Base-by-base conservation (phyloP, 1,140 invertebrate species). In the Aphelinus atriplicis region DNA sequence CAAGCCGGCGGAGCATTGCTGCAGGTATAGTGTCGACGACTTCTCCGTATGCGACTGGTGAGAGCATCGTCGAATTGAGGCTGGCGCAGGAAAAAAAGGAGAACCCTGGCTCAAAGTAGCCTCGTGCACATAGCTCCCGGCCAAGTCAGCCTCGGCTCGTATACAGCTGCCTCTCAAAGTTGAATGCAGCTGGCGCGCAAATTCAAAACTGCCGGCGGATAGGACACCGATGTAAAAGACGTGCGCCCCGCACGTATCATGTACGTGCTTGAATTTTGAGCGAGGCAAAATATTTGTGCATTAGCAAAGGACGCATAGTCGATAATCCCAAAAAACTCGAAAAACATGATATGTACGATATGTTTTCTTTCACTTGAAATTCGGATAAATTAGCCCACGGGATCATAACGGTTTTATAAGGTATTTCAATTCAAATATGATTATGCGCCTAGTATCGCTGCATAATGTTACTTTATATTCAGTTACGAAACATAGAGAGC, bases 191-290 rank as follows among this genome's bases (percentile, higher is more conserved):
- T 26, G 47, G 43, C 46, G 51, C 26, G 50, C 56, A 42, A 66
- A 66, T 66, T 66, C 51, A 55, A 66, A 66, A 66, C 5, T 55
- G 64, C 51, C 26, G 64, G 10, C 51, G 42, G n/a, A 26, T 26
- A 26, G 26, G 26, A 26, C 26, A 43, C 10, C 2, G 10, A 7
- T 51, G 50, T 26, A 58, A 58, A 69, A 68, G 51, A 2, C 51
- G 9, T 45, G 62, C 62, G 47, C 45, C 7, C 26, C 46, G 50
- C 65, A 69, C 67, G 42, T 69, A 69, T 58, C n/a, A 48, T 69
- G 67, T 45, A 69, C 67, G 43, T 69, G 67, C 67, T 69, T 69
- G 55, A 69, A 69, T 69, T 69, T 69, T 69, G 6, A 58, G 43
- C n/a, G 42, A 47, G 2, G 7, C 7, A 6, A 58, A 69, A 57